phyloP scores from a whole-genome alignment of 1,140 invertebrate genomes.

The Gonioctena quinquepunctata region DNA sequence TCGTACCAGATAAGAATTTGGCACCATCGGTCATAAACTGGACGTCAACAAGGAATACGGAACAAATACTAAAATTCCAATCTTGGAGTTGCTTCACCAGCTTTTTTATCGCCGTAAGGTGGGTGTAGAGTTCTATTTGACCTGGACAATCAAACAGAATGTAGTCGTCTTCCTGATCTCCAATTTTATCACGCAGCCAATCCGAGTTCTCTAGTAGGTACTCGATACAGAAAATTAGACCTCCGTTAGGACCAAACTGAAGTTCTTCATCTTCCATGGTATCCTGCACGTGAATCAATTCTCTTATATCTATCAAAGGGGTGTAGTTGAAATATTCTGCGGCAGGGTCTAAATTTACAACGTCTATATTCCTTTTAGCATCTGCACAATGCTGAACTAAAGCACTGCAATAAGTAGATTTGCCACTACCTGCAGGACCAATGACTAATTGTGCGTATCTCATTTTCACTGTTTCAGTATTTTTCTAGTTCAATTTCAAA shows the following conservation, averaged over 20 bases:
- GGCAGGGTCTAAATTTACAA: conserved; percentile 97
- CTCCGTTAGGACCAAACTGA: conserved; percentile 95
- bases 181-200: conserved; percentile 86
- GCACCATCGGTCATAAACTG: conserved; percentile 96
- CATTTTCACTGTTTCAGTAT: too few relatives aligned
- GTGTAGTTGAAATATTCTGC: conserved; percentile 95
- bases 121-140: conserved; percentile 98
- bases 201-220: conserved; percentile 89
- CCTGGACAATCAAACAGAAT: conserved; percentile 99
- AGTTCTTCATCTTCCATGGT: conserved; percentile 95
- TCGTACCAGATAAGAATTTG: conserved; percentile 91
- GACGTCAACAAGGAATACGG: conserved; percentile 91
- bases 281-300: conserved; percentile 94
- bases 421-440: conserved; percentile 94
- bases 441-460: conserved; percentile 93
- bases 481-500: too few relatives aligned
- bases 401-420: conserved; percentile 95
- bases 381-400: conserved; percentile 84
- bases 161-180: conserved; percentile 86
- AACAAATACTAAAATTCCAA: conserved; percentile 91
- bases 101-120: conserved; percentile 86
- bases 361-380: conserved; percentile 74
- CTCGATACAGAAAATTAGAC: conserved; percentile 95
- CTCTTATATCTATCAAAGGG: conserved; percentile 85
- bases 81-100: conserved; percentile 81